Evolutionary conservation across 2,888 invertebrate species (phyloP).

Genomic region (Argynnis bischoffii): DNA sequence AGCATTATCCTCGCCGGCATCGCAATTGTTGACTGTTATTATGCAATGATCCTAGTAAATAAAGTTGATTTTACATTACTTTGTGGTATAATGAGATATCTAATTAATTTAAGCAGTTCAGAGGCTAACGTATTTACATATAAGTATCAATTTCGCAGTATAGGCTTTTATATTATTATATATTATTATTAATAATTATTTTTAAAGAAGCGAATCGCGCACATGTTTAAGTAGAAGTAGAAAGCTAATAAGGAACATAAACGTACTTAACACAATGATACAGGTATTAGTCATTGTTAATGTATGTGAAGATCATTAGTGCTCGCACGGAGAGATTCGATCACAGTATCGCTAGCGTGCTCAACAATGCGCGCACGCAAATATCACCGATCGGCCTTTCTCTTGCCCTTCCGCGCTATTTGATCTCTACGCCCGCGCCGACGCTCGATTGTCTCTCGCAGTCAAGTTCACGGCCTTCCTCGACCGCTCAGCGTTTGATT

Average conservation of each 20-base stretch:
- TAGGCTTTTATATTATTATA: no score
- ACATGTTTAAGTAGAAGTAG: background rate
- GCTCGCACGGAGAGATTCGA: conserved; percentile 22
- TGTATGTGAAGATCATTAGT: conserved; percentile 31
- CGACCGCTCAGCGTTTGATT: conserved; percentile 21
- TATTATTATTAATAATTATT: background rate
- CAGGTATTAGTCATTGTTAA: conserved; percentile 20
- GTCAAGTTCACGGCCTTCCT: conserved; percentile 72
- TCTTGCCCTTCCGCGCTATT: conserved; percentile 49
- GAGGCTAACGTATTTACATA: no score
- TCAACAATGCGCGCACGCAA: conserved; percentile 31
- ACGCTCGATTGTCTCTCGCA: conserved; percentile 60
- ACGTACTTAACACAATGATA: conserved; percentile 11
- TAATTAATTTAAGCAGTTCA: no score
- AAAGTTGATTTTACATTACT: no score
- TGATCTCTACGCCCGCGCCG: conserved; percentile 44
- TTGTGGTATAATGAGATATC: no score
- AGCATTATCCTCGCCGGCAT: conserved; percentile 50
- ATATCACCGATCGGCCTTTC: conserved; percentile 47
- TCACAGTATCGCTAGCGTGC: conserved; percentile 19
- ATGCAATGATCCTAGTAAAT: no score
- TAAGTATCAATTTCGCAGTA: conserved; percentile 36
- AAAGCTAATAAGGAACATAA: conserved; percentile 22
- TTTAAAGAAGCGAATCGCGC: background rate
- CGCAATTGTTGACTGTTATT: conserved; percentile 56